phyloP scores from a whole-genome alignment of 2,888 invertebrate species.

The Rugalucina vietnamica region DNA sequence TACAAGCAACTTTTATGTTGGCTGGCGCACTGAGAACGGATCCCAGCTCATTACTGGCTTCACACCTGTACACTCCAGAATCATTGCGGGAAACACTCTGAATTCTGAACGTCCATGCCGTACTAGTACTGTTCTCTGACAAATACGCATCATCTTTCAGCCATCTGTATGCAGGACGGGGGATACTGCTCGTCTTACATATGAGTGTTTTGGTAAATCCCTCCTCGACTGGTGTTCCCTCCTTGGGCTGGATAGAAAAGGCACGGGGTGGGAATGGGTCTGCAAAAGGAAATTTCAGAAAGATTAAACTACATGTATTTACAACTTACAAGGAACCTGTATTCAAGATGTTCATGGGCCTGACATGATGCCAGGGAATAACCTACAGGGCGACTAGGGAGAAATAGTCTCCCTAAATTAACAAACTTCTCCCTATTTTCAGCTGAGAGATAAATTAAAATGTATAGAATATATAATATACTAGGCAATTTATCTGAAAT shows the following conservation, averaged over 20 bases:
- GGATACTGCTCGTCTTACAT: conserved; percentile 95
- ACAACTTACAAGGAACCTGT: too few relatives aligned
- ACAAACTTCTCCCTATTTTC: too few relatives aligned
- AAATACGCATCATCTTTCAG: conserved; percentile 93
- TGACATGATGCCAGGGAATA: too few relatives aligned
- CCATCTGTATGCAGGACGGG: conserved; percentile 97
- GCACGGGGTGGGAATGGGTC: conserved; percentile 50
- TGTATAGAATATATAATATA: too few relatives aligned
- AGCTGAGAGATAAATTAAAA: too few relatives aligned
- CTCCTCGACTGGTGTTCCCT: conserved; percentile 88
- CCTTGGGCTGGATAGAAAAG: conserved; percentile 57
- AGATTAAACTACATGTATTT: too few relatives aligned
- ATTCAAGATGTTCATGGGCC: too few relatives aligned
- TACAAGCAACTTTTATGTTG: conserved; percentile 95
- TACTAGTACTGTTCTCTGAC: conserved; percentile 91
- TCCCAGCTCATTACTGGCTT: conserved; percentile 95
- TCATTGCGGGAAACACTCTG: conserved; percentile 92
- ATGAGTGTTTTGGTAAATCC: conserved; percentile 93
- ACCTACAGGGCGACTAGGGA: too few relatives aligned
- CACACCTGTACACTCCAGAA: conserved; percentile 96
- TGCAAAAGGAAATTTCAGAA: conserved; percentile 45
- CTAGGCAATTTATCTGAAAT: too few relatives aligned
- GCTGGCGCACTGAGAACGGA: conserved; percentile 96
- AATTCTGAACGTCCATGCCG: conserved; percentile 84
- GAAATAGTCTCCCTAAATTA: too few relatives aligned